phyloP scores from a whole-genome alignment of 2,888 invertebrate species.

The Labia minor region DNA sequence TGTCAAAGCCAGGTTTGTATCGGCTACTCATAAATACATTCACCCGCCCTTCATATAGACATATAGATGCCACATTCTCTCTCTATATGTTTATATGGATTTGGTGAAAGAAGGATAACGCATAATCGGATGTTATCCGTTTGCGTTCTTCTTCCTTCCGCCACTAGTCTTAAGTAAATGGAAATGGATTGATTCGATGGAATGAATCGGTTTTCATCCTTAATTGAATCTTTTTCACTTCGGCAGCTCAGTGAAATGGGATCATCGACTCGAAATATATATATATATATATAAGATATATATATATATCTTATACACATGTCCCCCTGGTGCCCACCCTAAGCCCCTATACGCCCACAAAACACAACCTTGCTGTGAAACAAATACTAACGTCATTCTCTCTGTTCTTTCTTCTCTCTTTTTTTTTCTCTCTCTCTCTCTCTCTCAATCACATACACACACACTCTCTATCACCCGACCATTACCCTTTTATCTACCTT shows the following conservation, averaged over 20 bases:
- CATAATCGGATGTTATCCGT: background rate
- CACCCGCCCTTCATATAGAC: constrained; percentile 16
- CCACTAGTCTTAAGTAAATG: background rate
- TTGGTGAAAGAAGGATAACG: background rate
- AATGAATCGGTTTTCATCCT: background rate
- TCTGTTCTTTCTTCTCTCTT: background rate
- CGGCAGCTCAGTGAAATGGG: background rate
- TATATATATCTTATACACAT: too few species aligned
- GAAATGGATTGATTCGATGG: background rate
- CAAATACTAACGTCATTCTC: background rate
- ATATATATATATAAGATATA: too few species aligned
- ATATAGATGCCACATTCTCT: background rate
- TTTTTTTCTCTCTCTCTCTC: constrained; percentile 26
- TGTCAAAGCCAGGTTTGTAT: constrained; percentile 80
- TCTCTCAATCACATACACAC: constrained; percentile 27
- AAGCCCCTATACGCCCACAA: background rate
- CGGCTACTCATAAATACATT: constrained; percentile 28
- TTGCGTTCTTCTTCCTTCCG: constrained; percentile 13
- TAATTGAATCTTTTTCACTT: background rate
- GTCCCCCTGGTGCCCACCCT: background rate
- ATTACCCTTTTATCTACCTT: constrained; percentile 39
- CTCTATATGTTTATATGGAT: background rate
- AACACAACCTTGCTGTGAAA: background rate
- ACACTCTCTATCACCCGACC: constrained; percentile 19
- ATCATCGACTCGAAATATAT: background rate